A percentile compares a stretch with the other conserved stretches of the same genome.
These are phyloP conservation scores for Cydia strobilella DNA, from an alignment of 1,140 invertebrate species.

Conservation along the genomic window DNA sequence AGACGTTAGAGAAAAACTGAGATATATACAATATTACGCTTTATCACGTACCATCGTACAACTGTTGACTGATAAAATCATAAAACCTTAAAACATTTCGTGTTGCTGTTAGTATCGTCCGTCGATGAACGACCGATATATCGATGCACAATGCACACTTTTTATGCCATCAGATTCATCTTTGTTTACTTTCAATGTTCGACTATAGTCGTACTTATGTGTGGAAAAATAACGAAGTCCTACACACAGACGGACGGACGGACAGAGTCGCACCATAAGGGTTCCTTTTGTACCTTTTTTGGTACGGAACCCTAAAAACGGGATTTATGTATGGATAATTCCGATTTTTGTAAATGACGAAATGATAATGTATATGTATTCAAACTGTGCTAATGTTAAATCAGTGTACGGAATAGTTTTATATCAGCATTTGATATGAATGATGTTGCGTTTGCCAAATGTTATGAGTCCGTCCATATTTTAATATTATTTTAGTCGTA, in stretches of 20 bases:
- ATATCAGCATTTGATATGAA: background rate
- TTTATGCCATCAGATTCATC: background rate
- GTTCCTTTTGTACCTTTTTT: too few species aligned
- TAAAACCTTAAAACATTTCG: background rate
- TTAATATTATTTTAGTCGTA: slow-evolving; percentile 6
- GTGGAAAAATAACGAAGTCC: too few species aligned
- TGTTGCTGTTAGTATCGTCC: background rate
- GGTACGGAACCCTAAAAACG: too few species aligned
- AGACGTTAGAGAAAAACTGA: background rate
- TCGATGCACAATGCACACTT: background rate
- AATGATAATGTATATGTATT: too few species aligned
- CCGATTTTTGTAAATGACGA: too few species aligned
- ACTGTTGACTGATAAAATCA: background rate
- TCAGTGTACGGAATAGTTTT: too few species aligned
- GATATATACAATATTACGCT: background rate
- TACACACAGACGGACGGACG: too few species aligned
- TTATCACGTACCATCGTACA: background rate
- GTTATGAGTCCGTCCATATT: slow-evolving; percentile 25
- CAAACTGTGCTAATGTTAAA: too few species aligned
- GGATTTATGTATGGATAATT: too few species aligned
- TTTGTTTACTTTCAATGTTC: background rate
- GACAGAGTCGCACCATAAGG: too few species aligned
- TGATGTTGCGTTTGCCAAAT: background rate
- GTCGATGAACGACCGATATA: background rate
- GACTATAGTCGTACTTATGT: too few species aligned